Percentiles rank a stretch among this genome's conserved stretches.
Evolutionary conservation across 2,113 vertebrate species (phyloP).

Genomic region (Echinops telfairi): DNA sequence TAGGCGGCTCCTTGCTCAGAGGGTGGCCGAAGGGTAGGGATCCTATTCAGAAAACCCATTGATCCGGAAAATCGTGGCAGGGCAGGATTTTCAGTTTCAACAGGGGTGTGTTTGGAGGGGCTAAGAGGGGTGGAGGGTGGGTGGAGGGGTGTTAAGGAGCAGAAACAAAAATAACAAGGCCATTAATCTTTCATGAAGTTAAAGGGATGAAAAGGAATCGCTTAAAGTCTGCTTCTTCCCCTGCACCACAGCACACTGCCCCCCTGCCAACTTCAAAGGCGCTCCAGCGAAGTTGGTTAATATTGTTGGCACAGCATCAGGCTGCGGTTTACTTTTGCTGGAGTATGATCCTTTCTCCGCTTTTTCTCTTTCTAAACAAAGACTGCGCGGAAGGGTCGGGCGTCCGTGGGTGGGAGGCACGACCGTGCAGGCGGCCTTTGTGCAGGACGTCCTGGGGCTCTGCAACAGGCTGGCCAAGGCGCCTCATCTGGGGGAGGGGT

Average conservation of each 20-base stretch:
- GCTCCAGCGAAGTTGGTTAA: constrained; percentile 91
- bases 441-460: constrained; percentile 36
- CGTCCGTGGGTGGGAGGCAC: constrained; percentile 68
- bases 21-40: constrained; percentile 52
- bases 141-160: constrained; percentile 86
- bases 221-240: constrained; percentile 98
- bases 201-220: constrained; percentile 99
- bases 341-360: constrained; percentile 83
- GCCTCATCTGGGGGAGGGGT: neutral
- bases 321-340: constrained; percentile 93
- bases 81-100: constrained; percentile 87
- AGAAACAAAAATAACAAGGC: constrained; percentile 99
- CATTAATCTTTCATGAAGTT: constrained; percentile 99
- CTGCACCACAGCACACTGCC: constrained; percentile 93
- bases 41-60: constrained; percentile 76
- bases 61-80: constrained; percentile 91
- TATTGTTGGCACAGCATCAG: constrained; percentile 95
- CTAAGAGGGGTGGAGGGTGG: too few relatives aligned
- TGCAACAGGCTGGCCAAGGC: too few relatives aligned
- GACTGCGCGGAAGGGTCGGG: constrained; percentile 77
- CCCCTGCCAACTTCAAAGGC: constrained; percentile 98
- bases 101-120: constrained; percentile 81
- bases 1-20: neutral
- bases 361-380: constrained; percentile 82
- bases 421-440: constrained; percentile 68